phyloP scores from a whole-genome alignment of 1,140 invertebrate genomes.

The Scaptomyza graminum region DNA sequence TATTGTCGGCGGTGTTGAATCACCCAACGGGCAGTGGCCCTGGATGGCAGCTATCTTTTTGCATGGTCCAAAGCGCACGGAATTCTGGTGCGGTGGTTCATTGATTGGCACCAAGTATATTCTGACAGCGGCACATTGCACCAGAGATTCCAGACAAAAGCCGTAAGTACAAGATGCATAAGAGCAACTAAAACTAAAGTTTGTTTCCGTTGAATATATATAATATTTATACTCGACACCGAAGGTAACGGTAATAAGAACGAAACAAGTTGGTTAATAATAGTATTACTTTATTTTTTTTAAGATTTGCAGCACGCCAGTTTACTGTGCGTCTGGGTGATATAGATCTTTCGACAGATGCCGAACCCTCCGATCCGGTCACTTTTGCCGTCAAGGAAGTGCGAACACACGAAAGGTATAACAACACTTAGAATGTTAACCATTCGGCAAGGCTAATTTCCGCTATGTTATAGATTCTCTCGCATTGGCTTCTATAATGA shows the following conservation, averaged over 20 bases:
- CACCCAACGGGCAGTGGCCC: conserved; percentile 92
- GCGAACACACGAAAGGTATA: conserved; percentile 88
- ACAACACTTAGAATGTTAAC: neutral
- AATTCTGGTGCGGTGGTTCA: conserved; percentile 97
- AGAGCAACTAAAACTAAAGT: too few species aligned
- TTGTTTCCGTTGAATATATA: too few species aligned
- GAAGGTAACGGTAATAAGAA: too few species aligned
- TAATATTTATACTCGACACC: too few species aligned
- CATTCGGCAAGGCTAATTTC: neutral
- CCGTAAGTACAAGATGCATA: conserved; percentile 89
- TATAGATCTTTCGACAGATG: conserved; percentile 92
- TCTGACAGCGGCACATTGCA: conserved; percentile 96
- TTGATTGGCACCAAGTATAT: conserved; percentile 92
- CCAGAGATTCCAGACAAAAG: conserved; percentile 92
- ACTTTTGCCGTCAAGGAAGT: conserved; percentile 91
- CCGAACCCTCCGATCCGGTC: conserved; percentile 91
- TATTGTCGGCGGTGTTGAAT: conserved; percentile 94
- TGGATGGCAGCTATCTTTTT: conserved; percentile 98
- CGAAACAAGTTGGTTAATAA: too few species aligned
- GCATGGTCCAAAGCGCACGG: conserved; percentile 92
- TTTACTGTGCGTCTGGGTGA: conserved; percentile 95
- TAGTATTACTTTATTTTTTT: conserved; percentile 14
- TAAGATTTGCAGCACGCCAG: conserved; percentile 92
- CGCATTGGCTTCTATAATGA: conserved; percentile 96
- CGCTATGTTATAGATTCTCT: conserved; percentile 86